Conservation (phyloP, 2,797 vertebrate genomes). For the Takifugu ocellatus region DNA sequence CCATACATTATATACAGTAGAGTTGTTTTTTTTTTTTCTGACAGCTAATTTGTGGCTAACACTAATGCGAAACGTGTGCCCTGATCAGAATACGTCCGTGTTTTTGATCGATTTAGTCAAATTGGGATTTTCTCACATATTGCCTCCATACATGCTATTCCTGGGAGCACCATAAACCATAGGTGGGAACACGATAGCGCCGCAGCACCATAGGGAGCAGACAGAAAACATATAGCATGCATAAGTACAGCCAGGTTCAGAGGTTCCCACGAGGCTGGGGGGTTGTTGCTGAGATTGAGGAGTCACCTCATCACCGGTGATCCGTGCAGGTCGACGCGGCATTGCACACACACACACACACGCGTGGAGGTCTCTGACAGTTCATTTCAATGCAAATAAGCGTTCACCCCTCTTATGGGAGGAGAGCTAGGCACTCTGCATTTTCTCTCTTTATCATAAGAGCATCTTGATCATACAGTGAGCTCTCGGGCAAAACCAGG, state of each 20-base stretch:
- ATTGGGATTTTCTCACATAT: background rate
- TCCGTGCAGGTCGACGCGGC: constrained; percentile 46
- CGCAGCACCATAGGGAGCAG: constrained; percentile 17
- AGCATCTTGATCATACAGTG: constrained; percentile 53
- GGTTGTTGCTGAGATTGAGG: constrained; percentile 32
- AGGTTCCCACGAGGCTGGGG: constrained; percentile 17
- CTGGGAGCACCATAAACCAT: constrained; percentile 13
- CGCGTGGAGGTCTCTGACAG: constrained; percentile 36
- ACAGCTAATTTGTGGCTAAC: too few relatives aligned
- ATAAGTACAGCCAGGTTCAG: constrained; percentile 37
- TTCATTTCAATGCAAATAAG: constrained; percentile 78
- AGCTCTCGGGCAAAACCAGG: constrained; percentile 48
- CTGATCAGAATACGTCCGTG: constrained; percentile 8
- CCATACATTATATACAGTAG: constrained; percentile 1
- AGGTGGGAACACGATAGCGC: constrained; percentile 9
- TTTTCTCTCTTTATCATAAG: constrained; percentile 61
- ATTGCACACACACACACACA: constrained; percentile 9
- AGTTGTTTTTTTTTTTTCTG: too few relatives aligned
- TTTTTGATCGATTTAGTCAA: too few relatives aligned
- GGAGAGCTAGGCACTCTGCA: constrained; percentile 50
- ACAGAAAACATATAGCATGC: constrained; percentile 30
- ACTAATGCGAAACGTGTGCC: constrained; percentile 6
- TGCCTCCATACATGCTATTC: constrained; percentile 4
- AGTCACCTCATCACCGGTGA: constrained; percentile 56
- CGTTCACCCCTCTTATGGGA: constrained; percentile 49